Percentiles rank a stretch among this genome's conserved stretches.
phyloP scores from a whole-genome alignment of 2,113 vertebrate species.

The Melanerpes aurifrons region DNA sequence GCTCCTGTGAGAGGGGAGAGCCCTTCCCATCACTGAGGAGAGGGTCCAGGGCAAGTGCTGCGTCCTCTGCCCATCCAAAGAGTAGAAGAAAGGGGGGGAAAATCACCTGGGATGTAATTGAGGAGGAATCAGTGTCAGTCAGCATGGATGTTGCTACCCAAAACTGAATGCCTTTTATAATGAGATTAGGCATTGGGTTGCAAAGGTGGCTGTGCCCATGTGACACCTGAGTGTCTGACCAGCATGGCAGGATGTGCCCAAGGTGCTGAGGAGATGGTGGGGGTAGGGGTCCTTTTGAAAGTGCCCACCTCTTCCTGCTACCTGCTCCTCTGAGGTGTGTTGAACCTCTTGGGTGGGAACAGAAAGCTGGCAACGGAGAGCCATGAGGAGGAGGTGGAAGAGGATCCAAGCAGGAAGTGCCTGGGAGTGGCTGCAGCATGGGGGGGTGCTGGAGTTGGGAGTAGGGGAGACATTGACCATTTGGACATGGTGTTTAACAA shows the following conservation, averaged over 20 bases:
- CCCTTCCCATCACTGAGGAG: accelerated
- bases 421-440: accelerated
- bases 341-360: background rate
- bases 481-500: accelerated
- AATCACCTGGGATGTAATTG: background rate
- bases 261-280: background rate
- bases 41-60: accelerated
- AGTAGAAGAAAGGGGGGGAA: background rate
- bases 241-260: accelerated
- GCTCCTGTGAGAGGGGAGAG: accelerated
- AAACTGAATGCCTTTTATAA: background rate
- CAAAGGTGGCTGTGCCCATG: background rate
- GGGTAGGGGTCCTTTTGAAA: background rate
- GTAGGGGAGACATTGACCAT: no score
- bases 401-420: accelerated
- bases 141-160: background rate
- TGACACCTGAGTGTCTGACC: background rate
- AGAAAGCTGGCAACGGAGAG: background rate
- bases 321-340: no score
- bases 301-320: background rate
- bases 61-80: accelerated
- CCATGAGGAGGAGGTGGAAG: background rate
- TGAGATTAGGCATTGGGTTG: background rate
- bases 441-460: background rate
- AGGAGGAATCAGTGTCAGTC: conserved; percentile 7